Base-by-base conservation (phyloP, 2,888 invertebrate genomes). In the Trichopria drosophilae region DNA sequence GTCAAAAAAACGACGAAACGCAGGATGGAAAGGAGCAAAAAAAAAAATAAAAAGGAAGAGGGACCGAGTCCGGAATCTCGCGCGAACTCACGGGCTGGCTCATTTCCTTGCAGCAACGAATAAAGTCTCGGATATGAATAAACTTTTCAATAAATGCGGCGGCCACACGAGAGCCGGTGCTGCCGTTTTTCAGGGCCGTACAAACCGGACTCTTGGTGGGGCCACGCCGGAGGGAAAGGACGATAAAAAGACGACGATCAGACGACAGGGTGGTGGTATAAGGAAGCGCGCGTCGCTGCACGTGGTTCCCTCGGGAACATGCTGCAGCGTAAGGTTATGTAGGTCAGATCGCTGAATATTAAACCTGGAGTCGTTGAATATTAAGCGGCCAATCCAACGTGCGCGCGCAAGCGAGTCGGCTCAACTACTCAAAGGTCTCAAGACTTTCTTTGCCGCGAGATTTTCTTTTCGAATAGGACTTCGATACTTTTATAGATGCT, bases 101-200 rank as follows among this genome's bases (percentile, higher is more conserved):
- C 53, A 59, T 58, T 57, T 60, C 46, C 50, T 49, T 39, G 48
- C 44, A 48, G 50, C 53, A 44, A 45, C 39, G 55, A 55, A 58
- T 56, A 53, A 60, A 58, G 53, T 55, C 53, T 46, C 40, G 55
- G 50, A 61, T 61, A 55, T 55, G 58, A 64, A 61, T 63, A 58
- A 65, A 60, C 63, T 66, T 60, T 65, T 63, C 59, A 65, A 57
- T 63, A 62, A 61, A 59, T 57, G 40, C 50, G 49, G 22, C 22
- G 23, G 31, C n/a, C 23, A 18, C 13, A 3, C 19, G 23, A 13
- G 16, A n/a, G 28, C 24, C 20, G 5, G 29, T 7, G 19, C 15
- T 35, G 13, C 36, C 35, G 22, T 46, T 45, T 40, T 45, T 50
- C n/a, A n/a, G n/a, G n/a, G n/a, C n/a, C n/a, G n/a, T n/a, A n/a